Conservation (phyloP, 2,113 vertebrate genomes). For the Rhineura floridana region DNA sequence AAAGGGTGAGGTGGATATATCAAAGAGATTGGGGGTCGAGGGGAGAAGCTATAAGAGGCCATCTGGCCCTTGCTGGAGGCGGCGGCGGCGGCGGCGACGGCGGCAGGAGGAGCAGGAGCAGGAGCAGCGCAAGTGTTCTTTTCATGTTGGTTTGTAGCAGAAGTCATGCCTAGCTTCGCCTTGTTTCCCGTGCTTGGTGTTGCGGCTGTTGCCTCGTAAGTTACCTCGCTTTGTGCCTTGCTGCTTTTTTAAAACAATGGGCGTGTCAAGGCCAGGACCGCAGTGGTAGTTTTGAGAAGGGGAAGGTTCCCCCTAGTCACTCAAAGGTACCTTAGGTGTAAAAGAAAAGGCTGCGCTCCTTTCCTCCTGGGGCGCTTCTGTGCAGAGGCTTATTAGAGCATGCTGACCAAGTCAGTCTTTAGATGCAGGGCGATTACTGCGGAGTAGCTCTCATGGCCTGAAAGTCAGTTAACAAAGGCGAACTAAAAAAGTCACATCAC, state of each 20-base stretch:
- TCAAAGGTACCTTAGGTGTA: background rate
- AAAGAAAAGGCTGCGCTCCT: background rate
- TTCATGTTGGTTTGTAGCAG: background rate
- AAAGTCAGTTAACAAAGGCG: background rate
- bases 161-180: background rate
- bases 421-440: background rate
- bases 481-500: background rate
- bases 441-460: background rate
- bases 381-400: background rate
- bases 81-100: background rate
- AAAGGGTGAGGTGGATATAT: background rate
- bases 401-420: background rate
- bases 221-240: background rate
- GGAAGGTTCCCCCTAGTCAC: background rate
- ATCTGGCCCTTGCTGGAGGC: background rate
- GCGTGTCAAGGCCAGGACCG: background rate
- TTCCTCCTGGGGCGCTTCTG: too few relatives aligned
- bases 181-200: background rate
- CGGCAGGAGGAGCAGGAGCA: too few relatives aligned
- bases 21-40: background rate
- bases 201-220: constrained; percentile 4
- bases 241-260: background rate
- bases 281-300: background rate
- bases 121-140: background rate
- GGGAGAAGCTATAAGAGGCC: background rate